Conservation (phyloP, 2,113 vertebrate species). For the Neogobius melanostomus region DNA sequence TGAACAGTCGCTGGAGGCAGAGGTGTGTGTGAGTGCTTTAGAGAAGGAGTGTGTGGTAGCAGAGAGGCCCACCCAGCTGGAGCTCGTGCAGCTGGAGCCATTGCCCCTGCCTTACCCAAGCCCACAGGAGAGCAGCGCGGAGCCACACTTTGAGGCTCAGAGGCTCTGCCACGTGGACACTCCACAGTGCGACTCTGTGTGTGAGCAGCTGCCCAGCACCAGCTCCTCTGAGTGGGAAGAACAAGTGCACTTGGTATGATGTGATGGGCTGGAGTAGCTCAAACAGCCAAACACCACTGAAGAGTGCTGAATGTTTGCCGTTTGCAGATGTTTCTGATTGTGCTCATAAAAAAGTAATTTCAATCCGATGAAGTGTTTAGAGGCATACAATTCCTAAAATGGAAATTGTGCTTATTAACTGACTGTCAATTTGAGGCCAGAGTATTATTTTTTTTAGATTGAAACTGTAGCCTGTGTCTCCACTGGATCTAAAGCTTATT, state of each 20-base stretch:
- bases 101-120: constrained; percentile 59
- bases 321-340: constrained; percentile 32
- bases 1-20: constrained; percentile 76
- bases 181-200: constrained; percentile 78
- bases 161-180: constrained; percentile 64
- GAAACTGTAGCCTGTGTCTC: constrained; percentile 15
- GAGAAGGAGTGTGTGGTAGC: constrained; percentile 51
- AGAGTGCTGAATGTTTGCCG: constrained; percentile 39
- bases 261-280: constrained; percentile 11
- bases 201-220: constrained; percentile 79
- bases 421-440: constrained; percentile 15
- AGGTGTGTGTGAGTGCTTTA: constrained; percentile 29
- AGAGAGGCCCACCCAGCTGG: constrained; percentile 80
- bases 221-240: constrained; percentile 91
- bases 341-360: constrained; percentile 3
- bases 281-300: constrained; percentile 52
- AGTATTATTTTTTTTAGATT: constrained; percentile 4
- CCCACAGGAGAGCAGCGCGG: constrained; percentile 59
- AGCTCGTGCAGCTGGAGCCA: constrained; percentile 76
- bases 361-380: constrained; percentile 13
- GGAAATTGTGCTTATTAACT: constrained; percentile 26
- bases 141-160: constrained; percentile 46
- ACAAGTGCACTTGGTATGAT: constrained; percentile 89
- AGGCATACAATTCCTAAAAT: constrained; percentile 15
- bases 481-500: constrained; percentile 62